A percentile compares a stretch with the other conserved stretches of the same genome.
phyloP scores from a whole-genome alignment of 2,113 vertebrate genomes.

The Tychaedon coryphoeus region DNA sequence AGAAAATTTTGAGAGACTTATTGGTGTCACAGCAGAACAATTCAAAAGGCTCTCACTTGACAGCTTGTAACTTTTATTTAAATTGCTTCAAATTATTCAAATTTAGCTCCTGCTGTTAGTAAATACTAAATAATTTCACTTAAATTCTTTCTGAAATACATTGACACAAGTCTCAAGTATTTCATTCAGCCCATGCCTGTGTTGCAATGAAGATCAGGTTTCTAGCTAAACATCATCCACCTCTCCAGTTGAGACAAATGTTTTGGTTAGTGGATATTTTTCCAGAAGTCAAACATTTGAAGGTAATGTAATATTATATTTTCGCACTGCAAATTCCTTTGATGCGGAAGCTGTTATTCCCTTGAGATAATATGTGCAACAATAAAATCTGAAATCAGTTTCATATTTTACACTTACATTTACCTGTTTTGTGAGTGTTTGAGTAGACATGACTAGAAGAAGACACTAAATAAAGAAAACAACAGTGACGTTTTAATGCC shows the following conservation, averaged over 20 bases:
- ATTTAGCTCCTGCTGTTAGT: background rate
- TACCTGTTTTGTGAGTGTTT: background rate
- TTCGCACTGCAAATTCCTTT: background rate
- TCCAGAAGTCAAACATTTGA: background rate
- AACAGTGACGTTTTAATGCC: slow-evolving; percentile 31
- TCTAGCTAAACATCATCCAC: background rate
- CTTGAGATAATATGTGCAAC: background rate
- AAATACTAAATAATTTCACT: background rate
- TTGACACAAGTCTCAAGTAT: background rate
- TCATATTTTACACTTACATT: slow-evolving; percentile 1
- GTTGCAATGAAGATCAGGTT: background rate
- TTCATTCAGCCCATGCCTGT: background rate
- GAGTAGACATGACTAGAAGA: background rate
- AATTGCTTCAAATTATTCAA: background rate
- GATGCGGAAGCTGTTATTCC: background rate
- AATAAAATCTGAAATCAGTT: background rate
- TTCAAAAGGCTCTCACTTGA: background rate
- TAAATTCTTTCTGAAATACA: background rate
- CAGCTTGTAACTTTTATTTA: background rate
- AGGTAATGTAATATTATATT: background rate
- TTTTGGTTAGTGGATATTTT: background rate
- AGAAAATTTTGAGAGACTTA: background rate
- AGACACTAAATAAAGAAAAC: slow-evolving; percentile 18
- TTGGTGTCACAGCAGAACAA: background rate
- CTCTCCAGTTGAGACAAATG: background rate